These are phyloP conservation scores for Peromyscus polionotus DNA, from an alignment of 2,113 vertebrate genomes.

Conservation along the genomic window DNA sequence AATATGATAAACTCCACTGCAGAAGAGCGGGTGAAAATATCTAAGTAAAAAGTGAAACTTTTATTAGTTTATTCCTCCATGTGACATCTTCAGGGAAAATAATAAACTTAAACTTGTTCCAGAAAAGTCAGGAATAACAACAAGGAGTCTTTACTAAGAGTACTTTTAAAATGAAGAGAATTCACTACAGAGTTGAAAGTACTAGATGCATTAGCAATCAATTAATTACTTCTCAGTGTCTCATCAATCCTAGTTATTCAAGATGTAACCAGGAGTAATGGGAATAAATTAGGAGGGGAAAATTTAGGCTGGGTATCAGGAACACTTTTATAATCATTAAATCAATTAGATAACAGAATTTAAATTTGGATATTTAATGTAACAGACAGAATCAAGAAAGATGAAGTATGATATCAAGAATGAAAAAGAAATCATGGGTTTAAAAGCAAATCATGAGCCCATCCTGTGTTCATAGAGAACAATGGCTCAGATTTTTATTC, in stretches of 20 bases:
- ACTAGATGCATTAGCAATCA: conserved; percentile 63
- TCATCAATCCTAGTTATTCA: conserved; percentile 81
- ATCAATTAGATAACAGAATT: conserved; percentile 79
- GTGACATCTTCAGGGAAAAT: conserved; percentile 14
- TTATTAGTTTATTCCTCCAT: conserved; percentile 12
- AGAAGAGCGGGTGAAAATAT: not conserved
- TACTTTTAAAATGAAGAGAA: conserved; percentile 64
- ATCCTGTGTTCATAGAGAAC: conserved; percentile 30
- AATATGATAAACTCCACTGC: not conserved
- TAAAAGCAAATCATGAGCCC: conserved; percentile 39
- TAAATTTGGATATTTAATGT: conserved; percentile 78
- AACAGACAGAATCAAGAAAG: conserved; percentile 69
- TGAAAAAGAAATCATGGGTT: conserved; percentile 49
- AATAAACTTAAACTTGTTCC: conserved; percentile 22
- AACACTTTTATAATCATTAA: conserved; percentile 82
- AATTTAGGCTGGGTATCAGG: conserved; percentile 73
- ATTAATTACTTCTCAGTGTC: conserved; percentile 76
- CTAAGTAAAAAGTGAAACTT: not conserved
- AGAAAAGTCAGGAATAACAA: conserved; percentile 50
- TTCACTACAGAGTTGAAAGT: conserved; percentile 41
- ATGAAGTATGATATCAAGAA: conserved; percentile 64
- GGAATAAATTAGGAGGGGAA: conserved; percentile 78
- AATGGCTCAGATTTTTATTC: conserved; percentile 10
- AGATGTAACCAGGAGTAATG: conserved; percentile 78
- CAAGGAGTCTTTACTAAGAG: conserved; percentile 49